phyloP scores from a whole-genome alignment of 2,113 vertebrate species.

The Casuarius casuarius region DNA sequence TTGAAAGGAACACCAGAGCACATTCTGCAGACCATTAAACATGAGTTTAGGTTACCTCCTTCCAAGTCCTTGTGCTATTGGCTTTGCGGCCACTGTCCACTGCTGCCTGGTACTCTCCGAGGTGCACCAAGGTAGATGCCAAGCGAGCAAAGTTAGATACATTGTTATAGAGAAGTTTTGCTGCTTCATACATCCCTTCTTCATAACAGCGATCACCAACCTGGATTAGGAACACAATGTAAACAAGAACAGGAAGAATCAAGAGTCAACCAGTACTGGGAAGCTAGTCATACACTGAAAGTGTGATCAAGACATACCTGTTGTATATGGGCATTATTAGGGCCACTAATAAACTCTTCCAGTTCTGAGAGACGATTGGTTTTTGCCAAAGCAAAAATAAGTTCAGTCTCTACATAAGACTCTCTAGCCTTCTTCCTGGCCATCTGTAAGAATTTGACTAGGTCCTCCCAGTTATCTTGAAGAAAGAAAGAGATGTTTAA shows the following conservation, averaged over 20 bases:
- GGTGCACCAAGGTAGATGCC: slow-evolving; percentile 89
- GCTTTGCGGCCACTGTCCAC: slow-evolving; percentile 92
- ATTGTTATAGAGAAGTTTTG: slow-evolving; percentile 88
- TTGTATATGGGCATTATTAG: slow-evolving; percentile 93
- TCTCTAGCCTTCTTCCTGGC: slow-evolving; percentile 89
- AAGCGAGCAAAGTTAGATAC: slow-evolving; percentile 92
- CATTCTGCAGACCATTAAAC: neutral
- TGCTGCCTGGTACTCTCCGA: slow-evolving; percentile 90
- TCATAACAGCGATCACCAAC: slow-evolving; percentile 92
- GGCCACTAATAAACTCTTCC: slow-evolving; percentile 90
- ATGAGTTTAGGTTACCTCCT: slow-evolving; percentile 80
- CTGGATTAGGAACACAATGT: slow-evolving; percentile 58
- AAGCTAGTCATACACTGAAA: neutral
- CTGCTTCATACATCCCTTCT: slow-evolving; percentile 89
- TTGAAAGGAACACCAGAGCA: neutral
- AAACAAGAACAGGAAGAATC: neutral
- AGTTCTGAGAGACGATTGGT: slow-evolving; percentile 90
- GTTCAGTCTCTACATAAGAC: slow-evolving; percentile 90
- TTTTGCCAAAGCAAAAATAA: slow-evolving; percentile 94
- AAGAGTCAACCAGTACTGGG: neutral
- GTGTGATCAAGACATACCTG: slow-evolving; percentile 78
- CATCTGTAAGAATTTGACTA: slow-evolving; percentile 95
- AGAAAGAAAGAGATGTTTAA: slow-evolving; percentile 2
- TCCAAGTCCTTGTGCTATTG: slow-evolving; percentile 92
- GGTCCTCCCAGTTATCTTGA: slow-evolving; percentile 92